phyloP scores from a whole-genome alignment of 2,113 vertebrate genomes.

The Theristicus caerulescens region DNA sequence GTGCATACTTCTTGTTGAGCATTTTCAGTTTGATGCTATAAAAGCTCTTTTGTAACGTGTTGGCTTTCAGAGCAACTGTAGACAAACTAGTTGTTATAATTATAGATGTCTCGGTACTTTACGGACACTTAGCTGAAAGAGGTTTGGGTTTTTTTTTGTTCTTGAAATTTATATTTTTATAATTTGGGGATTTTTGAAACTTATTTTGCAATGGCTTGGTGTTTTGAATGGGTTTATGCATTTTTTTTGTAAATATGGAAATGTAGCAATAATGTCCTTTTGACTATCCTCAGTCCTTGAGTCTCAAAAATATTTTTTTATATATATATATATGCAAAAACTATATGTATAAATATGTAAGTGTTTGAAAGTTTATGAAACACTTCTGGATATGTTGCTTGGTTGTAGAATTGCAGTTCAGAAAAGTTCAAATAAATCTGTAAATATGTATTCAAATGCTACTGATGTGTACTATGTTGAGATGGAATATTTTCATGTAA shows the following conservation, averaged over 20 bases:
- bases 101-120: slow-evolving; percentile 77
- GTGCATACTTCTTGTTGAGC: slow-evolving; percentile 39
- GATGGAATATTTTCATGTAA: background rate
- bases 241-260: slow-evolving; percentile 82
- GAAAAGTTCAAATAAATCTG: slow-evolving; percentile 81
- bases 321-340: slow-evolving; percentile 82
- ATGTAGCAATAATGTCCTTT: slow-evolving; percentile 85
- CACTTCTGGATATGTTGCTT: slow-evolving; percentile 71
- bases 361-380: slow-evolving; percentile 72
- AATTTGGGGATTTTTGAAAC: slow-evolving; percentile 69
- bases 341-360: slow-evolving; percentile 81
- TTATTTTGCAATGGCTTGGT: slow-evolving; percentile 77
- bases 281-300: slow-evolving; percentile 74
- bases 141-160: slow-evolving; percentile 69
- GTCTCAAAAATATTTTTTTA: slow-evolving; percentile 83
- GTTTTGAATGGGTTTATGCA: slow-evolving; percentile 75
- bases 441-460: slow-evolving; percentile 68
- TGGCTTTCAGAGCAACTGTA: slow-evolving; percentile 61
- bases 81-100: slow-evolving; percentile 55
- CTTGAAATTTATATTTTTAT: slow-evolving; percentile 86
- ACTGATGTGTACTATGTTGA: background rate
- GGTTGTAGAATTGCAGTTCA: slow-evolving; percentile 70
- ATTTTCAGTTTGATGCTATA: slow-evolving; percentile 52
- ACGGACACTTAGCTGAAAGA: slow-evolving; percentile 71
- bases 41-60: slow-evolving; percentile 45